Percentiles rank a stretch among this genome's conserved stretches.
These are phyloP conservation scores for Nesoenas mayeri DNA, from an alignment of 2,113 vertebrate species.

Conservation along the genomic window DNA sequence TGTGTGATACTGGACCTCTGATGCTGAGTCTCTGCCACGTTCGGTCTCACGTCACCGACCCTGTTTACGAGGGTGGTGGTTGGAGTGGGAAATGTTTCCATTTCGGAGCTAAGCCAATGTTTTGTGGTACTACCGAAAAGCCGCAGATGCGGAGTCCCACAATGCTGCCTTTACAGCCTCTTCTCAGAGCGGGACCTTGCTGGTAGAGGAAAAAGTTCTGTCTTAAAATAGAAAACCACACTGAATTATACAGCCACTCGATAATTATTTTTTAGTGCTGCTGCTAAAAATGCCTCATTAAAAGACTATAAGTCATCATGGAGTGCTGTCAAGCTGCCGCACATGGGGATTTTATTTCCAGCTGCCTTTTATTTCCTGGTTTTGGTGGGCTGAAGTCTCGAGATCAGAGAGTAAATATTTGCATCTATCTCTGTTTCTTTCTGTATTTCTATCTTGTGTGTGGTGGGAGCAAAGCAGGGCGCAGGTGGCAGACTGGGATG, in stretches of 20 bases:
- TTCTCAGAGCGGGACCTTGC: not conserved
- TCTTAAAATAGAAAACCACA: conserved; percentile 19
- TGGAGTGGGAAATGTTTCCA: not conserved
- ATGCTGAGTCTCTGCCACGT: fast-evolving
- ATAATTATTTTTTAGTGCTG: conserved; percentile 21
- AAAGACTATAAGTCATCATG: not conserved
- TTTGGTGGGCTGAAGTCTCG: not conserved
- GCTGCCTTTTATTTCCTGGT: conserved; percentile 23
- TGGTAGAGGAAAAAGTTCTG: not conserved
- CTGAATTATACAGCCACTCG: not conserved
- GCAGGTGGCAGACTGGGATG: not conserved
- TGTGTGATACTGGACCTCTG: not conserved
- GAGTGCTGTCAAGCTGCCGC: not conserved
- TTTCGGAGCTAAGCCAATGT: not conserved
- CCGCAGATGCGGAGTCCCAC: not conserved
- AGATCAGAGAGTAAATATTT: not conserved
- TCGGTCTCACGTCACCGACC: not conserved
- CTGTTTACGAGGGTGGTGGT: not conserved
- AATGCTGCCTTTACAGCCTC: not conserved
- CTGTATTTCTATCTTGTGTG: fast-evolving
- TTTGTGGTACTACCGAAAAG: not conserved
- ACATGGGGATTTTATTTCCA: not conserved
- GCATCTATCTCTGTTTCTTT: not conserved
- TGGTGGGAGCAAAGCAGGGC: not conserved
- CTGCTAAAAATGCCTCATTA: conserved; percentile 23